Base-by-base conservation (phyloP, 2,113 vertebrate genomes). In the Alexandromys fortis region DNA sequence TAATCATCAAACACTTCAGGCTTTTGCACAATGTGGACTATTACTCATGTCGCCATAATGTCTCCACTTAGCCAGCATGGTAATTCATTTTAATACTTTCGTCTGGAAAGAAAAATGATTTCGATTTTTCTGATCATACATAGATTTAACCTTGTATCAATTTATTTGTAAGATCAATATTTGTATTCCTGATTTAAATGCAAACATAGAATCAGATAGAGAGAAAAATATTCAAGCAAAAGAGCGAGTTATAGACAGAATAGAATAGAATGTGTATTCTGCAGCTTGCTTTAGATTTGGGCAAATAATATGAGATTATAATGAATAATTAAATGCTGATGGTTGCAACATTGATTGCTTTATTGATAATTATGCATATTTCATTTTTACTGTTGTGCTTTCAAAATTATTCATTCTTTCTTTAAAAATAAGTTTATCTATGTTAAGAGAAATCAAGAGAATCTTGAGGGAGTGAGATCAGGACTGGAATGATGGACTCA, bases 51-150 rank as follows among this genome's bases (percentile, higher is more conserved):
- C 95, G 86, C 89, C 38, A 33, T 93, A 94, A 96, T 93, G 91
- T 95, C 83, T 92, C 70, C 83, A 96, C 86, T 96, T 95, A 97
- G 79, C 94, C 82, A 86, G 76, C 65, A 85, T 77, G 52, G 96
- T 96, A 96, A 97, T 97, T 97, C 87, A 97, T 96, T 98, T 97
- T 97, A 97, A 97, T 97, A 97, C 78, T 96, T 98, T 97, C 96
- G 75, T 97, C 95, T 92, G 83, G 83, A 97, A 97, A 97, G 96
- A 98, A 97, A 97, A 97, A 96, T 96, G 95, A 94, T 94, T 96
- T 97, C 0, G 28, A 96, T 97, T 97, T 96, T 98, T 97, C 95
- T 96, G 89, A 97, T 97, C 96, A 93, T 93, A 96, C 65, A n/a
- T 73, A 77, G 89, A 65, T 79, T 96, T 94, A 92, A 90, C 96